Base-by-base conservation (phyloP, 2,797 vertebrate genomes). In the Falco berigora region DNA sequence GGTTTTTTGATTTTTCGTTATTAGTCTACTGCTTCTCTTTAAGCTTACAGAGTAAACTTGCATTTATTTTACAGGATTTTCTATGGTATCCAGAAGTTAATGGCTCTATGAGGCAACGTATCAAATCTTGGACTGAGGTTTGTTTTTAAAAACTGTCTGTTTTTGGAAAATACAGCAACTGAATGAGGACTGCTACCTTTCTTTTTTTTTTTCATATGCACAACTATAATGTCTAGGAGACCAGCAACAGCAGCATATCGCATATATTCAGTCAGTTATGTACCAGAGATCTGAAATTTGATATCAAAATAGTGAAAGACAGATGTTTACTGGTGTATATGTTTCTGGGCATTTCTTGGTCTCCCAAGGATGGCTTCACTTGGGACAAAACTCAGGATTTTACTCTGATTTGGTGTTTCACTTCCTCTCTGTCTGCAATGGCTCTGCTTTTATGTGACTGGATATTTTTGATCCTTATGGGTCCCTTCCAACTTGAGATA, bases 81-180 rank as follows among this genome's bases (percentile, higher is more conserved):
- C 97, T 99, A 62, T 99, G 99, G 99, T 98, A 98, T 95, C 98
- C 99, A 38, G 99, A 99, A 98, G 99, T 99, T 92, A 99, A 99
- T 98, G 98, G 99, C 89, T 99, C 99, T 40, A 99, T 99, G 99
- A 99, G 98, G 89, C 99, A 99, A 52, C 98, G 98, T 92, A 98
- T 99, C 97, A 98, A 98, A 78, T 98, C 98, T 83, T 99, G 99
- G 99, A 98, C 97, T 68, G 98, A 98, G 96, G 99, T 99, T 68
- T 96, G 97, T 97, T 71, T 78, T 73, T 49, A 58, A 76, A 49
- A 67, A 10, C 7, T 36, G 20, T 56, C 46, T 56, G 20, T 30
- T 92, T 63, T 61, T 25, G 50, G 42, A n/a, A 40, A 76, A 34
- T 20, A n/a, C 1, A 69, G 23, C n/a, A 64, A 32, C 17, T 63